A percentile compares a stretch with the other conserved stretches of the same genome.
These are phyloP conservation scores for Lasaia peninsularis DNA, from an alignment of 1,140 invertebrate species.

Conservation along the genomic window DNA sequence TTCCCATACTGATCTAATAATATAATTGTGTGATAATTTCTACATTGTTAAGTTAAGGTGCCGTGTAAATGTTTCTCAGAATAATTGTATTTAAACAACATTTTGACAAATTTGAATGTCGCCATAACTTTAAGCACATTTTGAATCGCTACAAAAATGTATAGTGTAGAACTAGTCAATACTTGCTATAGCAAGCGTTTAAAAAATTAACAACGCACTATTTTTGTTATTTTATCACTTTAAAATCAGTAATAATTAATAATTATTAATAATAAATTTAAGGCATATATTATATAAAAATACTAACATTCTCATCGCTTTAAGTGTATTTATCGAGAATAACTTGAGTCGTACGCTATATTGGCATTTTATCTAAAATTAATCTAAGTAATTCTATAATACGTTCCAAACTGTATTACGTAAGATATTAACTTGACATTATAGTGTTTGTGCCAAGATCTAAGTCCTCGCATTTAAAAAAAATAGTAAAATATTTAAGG, in stretches of 20 bases:
- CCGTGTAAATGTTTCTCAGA: slow-evolving; percentile 8
- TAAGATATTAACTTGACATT: slow-evolving; percentile 33
- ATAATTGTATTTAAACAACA: slow-evolving; percentile 6
- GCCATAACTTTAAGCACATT: neutral
- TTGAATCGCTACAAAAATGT: slow-evolving; percentile 26
- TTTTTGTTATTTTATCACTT: slow-evolving; percentile 19
- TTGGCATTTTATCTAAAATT: slow-evolving; percentile 60
- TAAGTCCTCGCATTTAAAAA: slow-evolving; percentile 64
- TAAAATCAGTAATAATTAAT: slow-evolving; percentile 18
- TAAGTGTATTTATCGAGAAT: slow-evolving; percentile 43
- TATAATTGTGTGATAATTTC: neutral
- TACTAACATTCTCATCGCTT: slow-evolving; percentile 41
- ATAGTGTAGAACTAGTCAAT: slow-evolving; percentile 60
- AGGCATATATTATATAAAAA: slow-evolving; percentile 16
- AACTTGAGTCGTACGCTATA: slow-evolving; percentile 57
- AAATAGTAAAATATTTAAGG: slow-evolving; percentile 9
- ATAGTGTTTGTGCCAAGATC: slow-evolving; percentile 53
- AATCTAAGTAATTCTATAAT: slow-evolving; percentile 44
- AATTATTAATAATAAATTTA: slow-evolving; percentile 16
- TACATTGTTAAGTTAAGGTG: slow-evolving; percentile 5
- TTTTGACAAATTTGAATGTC: slow-evolving; percentile 3
- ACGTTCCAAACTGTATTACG: slow-evolving; percentile 51
- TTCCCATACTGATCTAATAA: neutral
- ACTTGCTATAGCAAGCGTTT: slow-evolving; percentile 33
- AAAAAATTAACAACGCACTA: slow-evolving; percentile 19